phyloP scores from a whole-genome alignment of 2,888 invertebrate genomes.

The Thera britannica region DNA sequence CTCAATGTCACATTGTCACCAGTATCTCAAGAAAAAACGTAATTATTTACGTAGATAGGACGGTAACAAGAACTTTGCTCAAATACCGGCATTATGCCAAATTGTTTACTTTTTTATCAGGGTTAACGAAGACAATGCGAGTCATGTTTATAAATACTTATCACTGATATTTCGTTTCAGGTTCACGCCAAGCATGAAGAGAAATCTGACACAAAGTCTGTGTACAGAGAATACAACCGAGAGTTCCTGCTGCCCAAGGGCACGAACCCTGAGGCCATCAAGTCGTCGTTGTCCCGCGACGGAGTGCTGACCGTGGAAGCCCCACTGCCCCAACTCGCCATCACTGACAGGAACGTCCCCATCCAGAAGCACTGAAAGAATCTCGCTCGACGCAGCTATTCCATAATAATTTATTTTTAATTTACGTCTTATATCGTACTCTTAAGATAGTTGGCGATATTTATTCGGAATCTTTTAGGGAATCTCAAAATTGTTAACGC shows the following conservation, averaged over 20 bases:
- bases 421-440: constrained; percentile 71
- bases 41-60: constrained; percentile 57
- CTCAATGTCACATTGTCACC: constrained; percentile 66
- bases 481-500: constrained; percentile 78
- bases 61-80: constrained; percentile 52
- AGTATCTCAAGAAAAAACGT: constrained; percentile 53
- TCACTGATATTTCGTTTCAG: constrained; percentile 76
- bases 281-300: constrained; percentile 97
- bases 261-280: constrained; percentile 97
- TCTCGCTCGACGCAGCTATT: constrained; percentile 71
- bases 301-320: constrained; percentile 98
- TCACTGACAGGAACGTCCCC: constrained; percentile 93
- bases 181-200: constrained; percentile 99
- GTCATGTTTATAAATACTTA: constrained; percentile 34
- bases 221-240: constrained; percentile 98
- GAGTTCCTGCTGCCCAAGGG: constrained; percentile 98
- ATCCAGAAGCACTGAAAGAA: constrained; percentile 86
- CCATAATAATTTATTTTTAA: constrained; percentile 83
- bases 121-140: constrained; percentile 55
- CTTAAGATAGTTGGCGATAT: constrained; percentile 74
- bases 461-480: constrained; percentile 78
- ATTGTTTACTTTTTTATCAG: constrained; percentile 56
- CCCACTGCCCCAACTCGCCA: constrained; percentile 94
- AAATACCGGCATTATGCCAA: constrained; percentile 67
- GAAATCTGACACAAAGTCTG: constrained; percentile 97